Evolutionary conservation across 2,113 vertebrate species (phyloP), one percentile per base, ranked within the genome.

Genomic region (Egretta garzetta): DNA sequence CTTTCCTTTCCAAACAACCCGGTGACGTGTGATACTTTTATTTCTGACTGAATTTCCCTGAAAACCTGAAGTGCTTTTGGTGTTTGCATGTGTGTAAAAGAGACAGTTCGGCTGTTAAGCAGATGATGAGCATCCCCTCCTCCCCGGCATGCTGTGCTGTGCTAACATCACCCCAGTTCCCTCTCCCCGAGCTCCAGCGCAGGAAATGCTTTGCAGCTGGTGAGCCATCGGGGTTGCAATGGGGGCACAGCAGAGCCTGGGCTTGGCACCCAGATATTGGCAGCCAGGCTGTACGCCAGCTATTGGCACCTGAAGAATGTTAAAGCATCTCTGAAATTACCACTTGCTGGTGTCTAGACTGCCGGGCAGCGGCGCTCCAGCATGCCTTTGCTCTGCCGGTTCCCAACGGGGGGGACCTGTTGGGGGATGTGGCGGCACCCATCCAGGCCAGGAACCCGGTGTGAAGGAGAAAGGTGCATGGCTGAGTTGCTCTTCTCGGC

Each of bases 101-200:
- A 71, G 53, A 6, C 8, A 0, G 47, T 32, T 58, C 49, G 39
- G 60, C 0, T 0, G 58, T 63, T 19, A 6, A 49, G 66, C 41
- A 28, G 41, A 17, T 17, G 86, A 77, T 17, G 43, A 82, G 28
- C 66, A 68, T 4, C 33, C 33, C 30, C 41, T 73, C 30, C 60
- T 52, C 0, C 2, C 28, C 0, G 1, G 24, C 28, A 1, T 8
- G 22, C 64, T 6, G 32, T 27, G 79, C 45, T n/a, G 39, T 15
- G 50, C 30, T 53, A 10, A 5, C 28, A 5, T 35, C 71, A 9
- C 35, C 76, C 41, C 49, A 12, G 0, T 33, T 63, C 49, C 59
- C 21, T 24, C 47, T 62, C 27, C 13, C 49, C 0, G 4, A 39
- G 21, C 47, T 77, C 35, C 41, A 24, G 59, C 0, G 8, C 17